phyloP scores from a whole-genome alignment of 1,140 invertebrate genomes.

The honey bee (Apis mellifera) region DNA sequence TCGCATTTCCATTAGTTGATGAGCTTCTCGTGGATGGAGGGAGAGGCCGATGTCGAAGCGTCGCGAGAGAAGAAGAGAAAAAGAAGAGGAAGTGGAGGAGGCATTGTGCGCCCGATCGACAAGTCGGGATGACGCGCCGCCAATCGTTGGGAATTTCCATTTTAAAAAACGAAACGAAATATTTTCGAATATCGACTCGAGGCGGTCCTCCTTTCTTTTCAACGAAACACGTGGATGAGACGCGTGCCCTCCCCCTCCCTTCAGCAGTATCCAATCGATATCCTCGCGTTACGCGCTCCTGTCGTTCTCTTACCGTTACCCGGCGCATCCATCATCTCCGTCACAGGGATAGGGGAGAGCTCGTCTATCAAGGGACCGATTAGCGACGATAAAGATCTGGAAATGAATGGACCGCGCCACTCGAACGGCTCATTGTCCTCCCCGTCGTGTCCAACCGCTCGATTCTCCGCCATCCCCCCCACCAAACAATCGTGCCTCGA shows the following conservation, averaged over 20 bases:
- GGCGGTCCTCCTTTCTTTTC: background rate
- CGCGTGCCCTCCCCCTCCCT: constrained; percentile 2
- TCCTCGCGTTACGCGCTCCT: constrained; percentile 10
- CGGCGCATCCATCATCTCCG: constrained; percentile 61
- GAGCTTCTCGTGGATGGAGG: constrained; percentile 47
- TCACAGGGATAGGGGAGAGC: constrained; percentile 40
- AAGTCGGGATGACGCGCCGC: constrained; percentile 7
- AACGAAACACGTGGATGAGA: no score
- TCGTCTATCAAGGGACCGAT: constrained; percentile 65
- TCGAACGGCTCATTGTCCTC: constrained; percentile 54
- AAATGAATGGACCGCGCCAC: constrained; percentile 61
- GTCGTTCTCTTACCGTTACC: constrained; percentile 18
- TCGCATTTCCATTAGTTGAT: constrained; percentile 71
- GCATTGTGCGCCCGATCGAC: constrained; percentile 25
- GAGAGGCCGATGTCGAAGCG: background rate
- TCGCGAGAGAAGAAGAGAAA: background rate
- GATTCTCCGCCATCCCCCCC: background rate
- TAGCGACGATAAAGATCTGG: constrained; percentile 64
- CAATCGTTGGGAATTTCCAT: background rate
- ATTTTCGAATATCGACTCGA: background rate
- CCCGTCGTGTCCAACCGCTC: constrained; percentile 13
- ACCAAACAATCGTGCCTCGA: constrained; percentile 25
- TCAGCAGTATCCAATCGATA: constrained; percentile 54
- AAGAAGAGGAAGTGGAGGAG: background rate
- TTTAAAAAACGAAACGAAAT: constrained; percentile 20